These are phyloP conservation scores for Botrylloides violaceus DNA, from an alignment of 23 tunicate species.

Conservation along the genomic window DNA sequence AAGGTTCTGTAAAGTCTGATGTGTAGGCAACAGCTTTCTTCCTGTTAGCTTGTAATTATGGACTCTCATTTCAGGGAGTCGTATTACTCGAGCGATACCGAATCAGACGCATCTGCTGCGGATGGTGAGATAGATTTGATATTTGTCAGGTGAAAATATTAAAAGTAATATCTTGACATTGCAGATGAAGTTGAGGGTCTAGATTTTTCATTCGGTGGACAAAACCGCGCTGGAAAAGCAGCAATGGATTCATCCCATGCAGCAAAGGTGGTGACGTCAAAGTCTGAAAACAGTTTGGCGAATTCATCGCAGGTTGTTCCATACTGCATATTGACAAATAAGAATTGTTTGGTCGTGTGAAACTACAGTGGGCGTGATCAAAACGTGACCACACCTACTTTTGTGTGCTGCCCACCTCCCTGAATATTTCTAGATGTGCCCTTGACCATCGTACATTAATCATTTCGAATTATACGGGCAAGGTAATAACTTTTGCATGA, in stretches of 20 bases:
- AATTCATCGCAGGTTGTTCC: conserved; percentile 9
- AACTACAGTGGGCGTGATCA: no score
- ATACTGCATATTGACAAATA: background rate
- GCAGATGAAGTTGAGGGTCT: conserved; percentile 4
- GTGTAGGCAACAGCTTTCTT: no score
- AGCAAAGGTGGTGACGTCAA: background rate
- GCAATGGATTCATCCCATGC: background rate
- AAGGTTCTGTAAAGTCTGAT: no score
- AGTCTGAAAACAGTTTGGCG: conserved; percentile 12
- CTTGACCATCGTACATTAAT: no score
- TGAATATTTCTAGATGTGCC: no score
- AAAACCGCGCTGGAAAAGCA: background rate
- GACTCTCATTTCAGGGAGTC: background rate
- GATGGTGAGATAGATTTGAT: background rate
- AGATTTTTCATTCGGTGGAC: background rate
- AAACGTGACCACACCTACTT: no score
- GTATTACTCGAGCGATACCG: background rate
- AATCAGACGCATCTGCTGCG: background rate
- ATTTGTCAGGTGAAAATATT: background rate
- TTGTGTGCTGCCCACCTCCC: no score
- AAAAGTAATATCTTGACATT: no score
- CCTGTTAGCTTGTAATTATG: no score
- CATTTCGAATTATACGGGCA: no score
- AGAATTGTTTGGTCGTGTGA: no score
- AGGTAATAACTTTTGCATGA: no score